These are phyloP conservation scores for Aleiodes testaceus DNA, from an alignment of 2,888 invertebrate species.

Conservation along the genomic window DNA sequence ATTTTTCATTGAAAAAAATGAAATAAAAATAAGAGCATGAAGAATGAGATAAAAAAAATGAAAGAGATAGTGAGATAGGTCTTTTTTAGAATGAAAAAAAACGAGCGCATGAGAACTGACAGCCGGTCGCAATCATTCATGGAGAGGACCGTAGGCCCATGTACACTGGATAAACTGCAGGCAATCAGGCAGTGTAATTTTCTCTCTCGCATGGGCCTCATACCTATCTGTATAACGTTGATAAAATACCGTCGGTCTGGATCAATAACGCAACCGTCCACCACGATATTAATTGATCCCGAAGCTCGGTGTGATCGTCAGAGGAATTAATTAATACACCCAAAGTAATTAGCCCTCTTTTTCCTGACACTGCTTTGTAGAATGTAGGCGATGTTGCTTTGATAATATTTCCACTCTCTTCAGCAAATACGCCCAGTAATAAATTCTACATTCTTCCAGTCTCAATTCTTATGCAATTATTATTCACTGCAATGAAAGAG, in stretches of 20 bases:
- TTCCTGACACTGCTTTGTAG: conserved; percentile 36
- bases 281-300: conserved; percentile 60
- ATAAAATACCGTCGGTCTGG: conserved; percentile 50
- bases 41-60: background rate
- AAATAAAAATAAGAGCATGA: background rate
- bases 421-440: background rate
- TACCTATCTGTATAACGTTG: conserved; percentile 36
- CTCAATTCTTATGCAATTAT: too few species aligned
- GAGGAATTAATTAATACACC: conserved; percentile 60
- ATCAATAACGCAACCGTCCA: conserved; percentile 52
- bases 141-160: conserved; percentile 40
- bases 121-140: conserved; percentile 48
- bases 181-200: conserved; percentile 51
- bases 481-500: conserved; percentile 32
- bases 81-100: background rate
- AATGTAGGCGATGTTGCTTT: conserved; percentile 38
- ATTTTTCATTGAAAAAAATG: conserved; percentile 6
- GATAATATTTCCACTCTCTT: conserved; percentile 23
- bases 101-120: conserved; percentile 34
- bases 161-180: conserved; percentile 44
- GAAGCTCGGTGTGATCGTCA: conserved; percentile 52
- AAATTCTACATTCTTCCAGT: too few species aligned
- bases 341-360: conserved; percentile 54
- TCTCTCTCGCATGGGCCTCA: conserved; percentile 43
- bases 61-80: conserved; percentile 17